These are phyloP conservation scores for Ceratosolen solmsi DNA, from an alignment of 1,140 invertebrate genomes.

Conservation along the genomic window DNA sequence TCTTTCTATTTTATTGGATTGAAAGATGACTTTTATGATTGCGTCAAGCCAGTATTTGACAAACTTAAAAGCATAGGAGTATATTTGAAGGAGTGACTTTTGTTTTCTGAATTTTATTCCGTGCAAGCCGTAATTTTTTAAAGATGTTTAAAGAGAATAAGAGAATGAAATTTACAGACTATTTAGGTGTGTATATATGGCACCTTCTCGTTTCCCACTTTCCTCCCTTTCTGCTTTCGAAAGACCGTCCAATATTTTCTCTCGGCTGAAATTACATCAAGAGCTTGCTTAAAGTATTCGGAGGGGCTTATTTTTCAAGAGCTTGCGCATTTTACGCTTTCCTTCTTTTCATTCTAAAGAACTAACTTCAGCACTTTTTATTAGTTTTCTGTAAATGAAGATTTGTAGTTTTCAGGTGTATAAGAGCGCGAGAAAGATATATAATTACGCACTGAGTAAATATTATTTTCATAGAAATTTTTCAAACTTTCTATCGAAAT, in stretches of 20 bases:
- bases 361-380: slow-evolving; percentile 6
- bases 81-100: not conserved
- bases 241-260: slow-evolving; percentile 19
- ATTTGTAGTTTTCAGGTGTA: not conserved
- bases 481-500: too few species aligned
- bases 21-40: not conserved
- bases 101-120: not conserved
- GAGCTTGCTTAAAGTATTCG: slow-evolving; percentile 26
- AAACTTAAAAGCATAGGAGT: not conserved
- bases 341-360: not conserved
- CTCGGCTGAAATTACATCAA: slow-evolving; percentile 10
- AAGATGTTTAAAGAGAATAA: not conserved
- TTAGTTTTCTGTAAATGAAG: slow-evolving; percentile 4
- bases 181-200: not conserved
- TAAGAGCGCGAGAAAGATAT: not conserved
- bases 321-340: not conserved
- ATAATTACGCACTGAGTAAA: not conserved
- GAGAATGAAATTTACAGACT: not conserved
- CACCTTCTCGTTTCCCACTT: not conserved
- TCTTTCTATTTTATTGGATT: not conserved
- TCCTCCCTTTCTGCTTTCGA: not conserved
- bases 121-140: slow-evolving; percentile 5
- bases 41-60: not conserved
- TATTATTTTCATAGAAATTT: too few species aligned
- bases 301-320: not conserved